Conservation (phyloP, 53 echinoderm and acorn worm species). For the Echinarachnius parma region DNA sequence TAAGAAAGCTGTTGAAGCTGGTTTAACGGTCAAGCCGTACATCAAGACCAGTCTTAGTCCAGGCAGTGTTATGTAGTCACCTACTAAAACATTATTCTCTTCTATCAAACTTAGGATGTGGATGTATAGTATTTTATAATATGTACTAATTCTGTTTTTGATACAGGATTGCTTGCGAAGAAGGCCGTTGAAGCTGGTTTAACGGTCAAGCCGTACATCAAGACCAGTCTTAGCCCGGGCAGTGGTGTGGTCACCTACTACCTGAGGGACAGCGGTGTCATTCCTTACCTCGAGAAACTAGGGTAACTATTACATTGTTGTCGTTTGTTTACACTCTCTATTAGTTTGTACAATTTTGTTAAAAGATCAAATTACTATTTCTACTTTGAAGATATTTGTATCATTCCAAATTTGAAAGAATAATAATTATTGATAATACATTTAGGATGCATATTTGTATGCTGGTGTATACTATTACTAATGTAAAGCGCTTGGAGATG, state of each 20-base stretch:
- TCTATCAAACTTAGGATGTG: background rate
- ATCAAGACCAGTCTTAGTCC: constrained; percentile 97
- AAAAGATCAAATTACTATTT: background rate
- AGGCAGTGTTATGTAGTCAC: constrained; percentile 88
- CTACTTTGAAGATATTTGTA: no score
- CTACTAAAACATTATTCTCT: no score
- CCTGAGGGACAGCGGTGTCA: constrained; percentile 90
- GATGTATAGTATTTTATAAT: background rate
- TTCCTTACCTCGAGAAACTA: constrained; percentile 81
- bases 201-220: constrained; percentile 80
- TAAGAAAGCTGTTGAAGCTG: constrained; percentile 93
- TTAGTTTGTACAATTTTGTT: background rate
- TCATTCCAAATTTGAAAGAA: no score
- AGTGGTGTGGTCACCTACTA: constrained; percentile 55
- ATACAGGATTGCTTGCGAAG: constrained; percentile 96
- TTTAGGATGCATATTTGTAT: no score
- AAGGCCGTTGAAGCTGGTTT: constrained; percentile 92
- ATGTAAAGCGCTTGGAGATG: no score
- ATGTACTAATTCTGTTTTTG: background rate
- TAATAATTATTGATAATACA: no score
- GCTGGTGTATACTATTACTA: no score
- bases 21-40: constrained; percentile 76
- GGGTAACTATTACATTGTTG: constrained; percentile 90
- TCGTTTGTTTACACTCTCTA: background rate
- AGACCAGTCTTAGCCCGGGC: constrained; percentile 91